These are phyloP conservation scores for Lytechinus variegatus DNA, from an alignment of 35 echinoderm and acorn worm genomes.

Conservation along the genomic window DNA sequence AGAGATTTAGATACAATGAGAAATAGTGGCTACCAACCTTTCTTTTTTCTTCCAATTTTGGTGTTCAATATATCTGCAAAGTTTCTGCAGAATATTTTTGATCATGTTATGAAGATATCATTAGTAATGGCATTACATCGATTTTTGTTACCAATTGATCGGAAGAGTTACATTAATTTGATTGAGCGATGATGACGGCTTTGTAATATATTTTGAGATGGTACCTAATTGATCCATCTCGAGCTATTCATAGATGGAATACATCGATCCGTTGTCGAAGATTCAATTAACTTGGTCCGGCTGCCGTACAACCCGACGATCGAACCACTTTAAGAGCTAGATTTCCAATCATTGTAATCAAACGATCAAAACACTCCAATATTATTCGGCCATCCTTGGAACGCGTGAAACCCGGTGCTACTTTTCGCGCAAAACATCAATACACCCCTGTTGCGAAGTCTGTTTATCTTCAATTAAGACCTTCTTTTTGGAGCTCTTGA, in stretches of 20 bases:
- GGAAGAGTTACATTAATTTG: not conserved
- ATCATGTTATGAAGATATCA: not conserved
- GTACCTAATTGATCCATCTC: not conserved
- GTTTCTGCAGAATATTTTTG: not conserved
- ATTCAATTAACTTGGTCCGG: not conserved
- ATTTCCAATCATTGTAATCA: slow-evolving; percentile 4
- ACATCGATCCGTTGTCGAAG: not conserved
- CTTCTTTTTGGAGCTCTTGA: not conserved
- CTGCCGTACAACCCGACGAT: not conserved
- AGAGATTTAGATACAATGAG: too few species aligned
- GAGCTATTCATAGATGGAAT: not conserved
- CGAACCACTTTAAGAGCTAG: not conserved
- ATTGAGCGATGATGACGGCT: not conserved
- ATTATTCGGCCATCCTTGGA: not conserved
- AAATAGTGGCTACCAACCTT: not conserved
- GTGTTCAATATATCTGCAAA: too few species aligned
- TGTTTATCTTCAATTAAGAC: slow-evolving; percentile 40
- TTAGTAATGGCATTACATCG: not conserved
- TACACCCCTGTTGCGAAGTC: not conserved
- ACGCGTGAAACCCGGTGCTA: not conserved
- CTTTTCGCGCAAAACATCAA: not conserved
- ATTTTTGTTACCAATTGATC: not conserved
- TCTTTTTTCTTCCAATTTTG: not conserved
- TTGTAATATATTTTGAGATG: not conserved
- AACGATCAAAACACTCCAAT: slow-evolving; percentile 2